Base-by-base conservation (phyloP, 2,113 vertebrate species). In the Ibidorhyncha struthersii region DNA sequence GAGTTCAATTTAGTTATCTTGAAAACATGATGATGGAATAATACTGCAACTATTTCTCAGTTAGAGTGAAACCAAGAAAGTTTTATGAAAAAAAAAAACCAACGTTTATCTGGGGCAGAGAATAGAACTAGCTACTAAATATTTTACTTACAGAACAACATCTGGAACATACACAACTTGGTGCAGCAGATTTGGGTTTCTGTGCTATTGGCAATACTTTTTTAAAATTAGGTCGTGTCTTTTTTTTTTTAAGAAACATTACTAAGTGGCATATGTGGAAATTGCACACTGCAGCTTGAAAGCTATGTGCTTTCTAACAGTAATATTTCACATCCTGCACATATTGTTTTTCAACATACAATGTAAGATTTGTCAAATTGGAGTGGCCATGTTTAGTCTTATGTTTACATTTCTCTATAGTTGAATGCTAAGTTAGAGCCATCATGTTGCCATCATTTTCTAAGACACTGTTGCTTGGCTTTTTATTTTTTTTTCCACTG, bases 41-140 rank as follows among this genome's bases (percentile, higher is more conserved):
- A 63, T 41, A 43, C 25, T 52, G 67, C 50, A 92, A 52, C 45
- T 45, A 40, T 56, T 93, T 76, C 63, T 70, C 53, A 70, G 71
- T 59, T 81, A 65, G 14, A 25, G 49, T 43, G 40, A 83, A 92
- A 88, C 23, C 63, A 82, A 74, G 10, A 10, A 82, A 55, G 10
- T 63, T 91, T 62, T 30, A 55, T 25, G 9, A 3, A 9, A 18
- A 65, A 4, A 11, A 20, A 61, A 78, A n/a, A 43, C n/a, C n/a
- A 40, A 10, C 2, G 6, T 67, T 91, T 90, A 92, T 82, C 38
- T 84, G 34, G 47, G 61, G 49, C 82, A 84, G 34, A 76, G 83
- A 89, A 25, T 7, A 80, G 49, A 91, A 91, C 23, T 53, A 82
- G 52, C 49, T 93, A 41, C 73, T 94, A 94, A 96, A 76, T 95